A percentile compares a stretch with the other conserved stretches of the same genome.
These are phyloP conservation scores for Euspilapteryx auroguttella DNA, from an alignment of 2,888 invertebrate species.

Conservation along the genomic window DNA sequence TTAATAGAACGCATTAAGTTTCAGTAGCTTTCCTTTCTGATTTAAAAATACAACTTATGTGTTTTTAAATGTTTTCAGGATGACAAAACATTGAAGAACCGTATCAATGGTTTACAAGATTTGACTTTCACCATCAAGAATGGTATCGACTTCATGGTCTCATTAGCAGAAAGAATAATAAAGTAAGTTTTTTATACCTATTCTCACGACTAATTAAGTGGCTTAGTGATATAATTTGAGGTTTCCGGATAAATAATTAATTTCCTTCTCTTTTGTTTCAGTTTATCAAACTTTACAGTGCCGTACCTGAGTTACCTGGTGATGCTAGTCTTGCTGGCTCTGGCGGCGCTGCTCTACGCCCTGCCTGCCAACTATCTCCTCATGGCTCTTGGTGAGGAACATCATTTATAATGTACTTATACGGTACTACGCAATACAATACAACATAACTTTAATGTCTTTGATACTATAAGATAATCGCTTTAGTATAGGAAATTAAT, in stretches of 20 bases:
- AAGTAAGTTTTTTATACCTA: constrained; percentile 28
- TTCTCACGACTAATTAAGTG: no score
- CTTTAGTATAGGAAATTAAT: no score
- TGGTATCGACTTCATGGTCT: constrained; percentile 42
- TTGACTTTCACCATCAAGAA: constrained; percentile 49
- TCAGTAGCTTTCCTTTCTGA: no score
- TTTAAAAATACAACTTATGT: no score
- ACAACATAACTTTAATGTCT: no score
- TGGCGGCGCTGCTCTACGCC: constrained; percentile 28
- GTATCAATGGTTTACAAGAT: constrained; percentile 37
- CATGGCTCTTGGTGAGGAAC: constrained; percentile 37
- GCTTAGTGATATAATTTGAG: no score
- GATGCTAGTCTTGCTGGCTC: constrained; percentile 21
- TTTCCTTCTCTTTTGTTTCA: constrained; percentile 21
- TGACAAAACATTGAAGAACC: constrained; percentile 38
- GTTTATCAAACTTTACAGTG: constrained; percentile 39
- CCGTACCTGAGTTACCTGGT: constrained; percentile 44
- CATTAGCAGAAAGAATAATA: constrained; percentile 35
- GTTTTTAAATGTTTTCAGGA: no score
- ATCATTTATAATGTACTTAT: no score
- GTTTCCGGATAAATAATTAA: no score
- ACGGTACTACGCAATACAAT: no score
- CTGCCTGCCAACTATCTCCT: constrained; percentile 42
- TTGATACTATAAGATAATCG: no score
- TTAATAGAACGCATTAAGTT: no score